Percentiles rank a stretch among this genome's conserved stretches.
phyloP scores from a whole-genome alignment of 2,797 vertebrate species.

The Botia almorhae region DNA sequence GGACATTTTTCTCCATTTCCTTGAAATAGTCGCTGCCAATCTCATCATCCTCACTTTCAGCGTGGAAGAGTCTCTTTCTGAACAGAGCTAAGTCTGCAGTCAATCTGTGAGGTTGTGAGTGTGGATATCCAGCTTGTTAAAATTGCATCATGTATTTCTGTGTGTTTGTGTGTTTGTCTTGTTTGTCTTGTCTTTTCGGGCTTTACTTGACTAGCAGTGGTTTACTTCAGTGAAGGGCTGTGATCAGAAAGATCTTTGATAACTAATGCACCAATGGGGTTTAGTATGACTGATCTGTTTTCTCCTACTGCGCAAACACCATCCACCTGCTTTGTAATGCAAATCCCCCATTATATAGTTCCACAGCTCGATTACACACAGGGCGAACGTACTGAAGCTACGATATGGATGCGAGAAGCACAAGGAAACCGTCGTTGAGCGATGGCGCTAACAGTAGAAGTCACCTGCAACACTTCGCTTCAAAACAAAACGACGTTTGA shows the following conservation, averaged over 20 bases:
- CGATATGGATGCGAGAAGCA: not conserved
- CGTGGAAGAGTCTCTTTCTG: constrained; percentile 17
- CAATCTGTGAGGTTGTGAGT: constrained; percentile 39
- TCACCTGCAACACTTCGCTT: constrained; percentile 7
- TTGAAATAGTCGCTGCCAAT: constrained; percentile 11
- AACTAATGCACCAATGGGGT: constrained; percentile 24
- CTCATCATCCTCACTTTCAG: constrained; percentile 7
- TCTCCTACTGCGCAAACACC: not conserved
- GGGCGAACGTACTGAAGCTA: constrained; percentile 2
- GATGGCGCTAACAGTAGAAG: constrained; percentile 1
- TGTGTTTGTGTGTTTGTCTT: constrained; percentile 9
- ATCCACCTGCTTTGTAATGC: constrained; percentile 33
- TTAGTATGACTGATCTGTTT: not conserved
- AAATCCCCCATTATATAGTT: constrained; percentile 42
- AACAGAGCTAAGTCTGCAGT: constrained; percentile 25
- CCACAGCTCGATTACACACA: constrained; percentile 1
- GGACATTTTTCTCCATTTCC: not conserved
- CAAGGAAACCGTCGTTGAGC: not conserved
- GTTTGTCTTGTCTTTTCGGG: not conserved
- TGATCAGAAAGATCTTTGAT: constrained; percentile 36
- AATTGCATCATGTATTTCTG: constrained; percentile 39
- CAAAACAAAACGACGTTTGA: constrained; percentile 51
- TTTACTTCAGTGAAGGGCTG: constrained; percentile 12
- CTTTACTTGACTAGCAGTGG: constrained; percentile 23
- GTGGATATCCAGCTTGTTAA: constrained; percentile 32